Conservation (phyloP, 2,888 invertebrate genomes). For the Urechis unicinctus region DNA sequence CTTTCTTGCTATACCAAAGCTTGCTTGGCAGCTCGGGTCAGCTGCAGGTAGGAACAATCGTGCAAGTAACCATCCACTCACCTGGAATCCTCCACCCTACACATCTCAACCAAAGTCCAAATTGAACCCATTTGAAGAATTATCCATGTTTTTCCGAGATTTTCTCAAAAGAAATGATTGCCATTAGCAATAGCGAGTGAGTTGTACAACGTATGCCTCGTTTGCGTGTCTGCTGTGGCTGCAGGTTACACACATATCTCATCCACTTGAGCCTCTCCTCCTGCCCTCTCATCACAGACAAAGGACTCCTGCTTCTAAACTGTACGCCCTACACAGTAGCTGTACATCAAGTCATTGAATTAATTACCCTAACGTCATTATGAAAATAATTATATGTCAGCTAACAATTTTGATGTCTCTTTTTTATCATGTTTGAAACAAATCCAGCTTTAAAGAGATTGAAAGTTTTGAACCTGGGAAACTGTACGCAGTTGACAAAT, state of each 20-base stretch:
- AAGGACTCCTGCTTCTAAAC: constrained; percentile 26
- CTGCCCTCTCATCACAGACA: constrained; percentile 43
- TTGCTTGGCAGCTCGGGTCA: no score
- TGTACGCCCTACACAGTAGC: not conserved
- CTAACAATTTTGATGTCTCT: not conserved
- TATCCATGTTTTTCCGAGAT: no score
- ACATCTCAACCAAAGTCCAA: no score
- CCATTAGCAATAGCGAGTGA: no score
- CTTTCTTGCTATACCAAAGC: no score
- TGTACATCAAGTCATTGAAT: no score
- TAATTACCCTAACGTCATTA: not conserved
- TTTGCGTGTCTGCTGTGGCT: constrained; percentile 7
- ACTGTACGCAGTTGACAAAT: constrained; percentile 39
- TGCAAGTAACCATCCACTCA: no score
- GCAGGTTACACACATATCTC: constrained; percentile 32
- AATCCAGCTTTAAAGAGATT: constrained; percentile 37
- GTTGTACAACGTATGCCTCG: not conserved
- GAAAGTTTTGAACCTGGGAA: constrained; percentile 33
- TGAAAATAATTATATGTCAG: not conserved
- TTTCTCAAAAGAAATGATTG: no score
- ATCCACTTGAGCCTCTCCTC: constrained; percentile 35
- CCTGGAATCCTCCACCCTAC: no score
- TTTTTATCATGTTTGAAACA: no score
- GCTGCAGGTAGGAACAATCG: no score
- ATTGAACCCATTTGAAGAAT: no score